Evolutionary conservation across 2,797 vertebrate species (phyloP), one percentile per base, ranked within the genome.

Genomic region (Neopelma chrysocephalum): DNA sequence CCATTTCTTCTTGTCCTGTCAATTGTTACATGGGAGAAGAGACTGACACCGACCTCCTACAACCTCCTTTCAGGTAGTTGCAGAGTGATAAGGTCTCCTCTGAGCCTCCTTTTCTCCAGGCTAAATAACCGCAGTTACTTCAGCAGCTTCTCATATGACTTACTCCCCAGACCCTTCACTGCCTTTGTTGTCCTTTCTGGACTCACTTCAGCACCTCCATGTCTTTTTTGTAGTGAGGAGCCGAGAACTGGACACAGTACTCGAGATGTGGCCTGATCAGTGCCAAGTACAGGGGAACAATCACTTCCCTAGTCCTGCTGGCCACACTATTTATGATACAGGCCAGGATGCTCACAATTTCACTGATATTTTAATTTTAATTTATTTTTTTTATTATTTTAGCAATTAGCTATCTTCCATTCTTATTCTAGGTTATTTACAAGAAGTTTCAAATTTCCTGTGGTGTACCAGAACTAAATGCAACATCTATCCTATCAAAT

Each of bases 381-480:
- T 93, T 88, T 51, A 31, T 11, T 54, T 90, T 38, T 73, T 32
- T 65, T 69, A 31, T 61, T 58, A 10, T 58, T 93, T 70, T 85
- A 89, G 17, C 87, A 40, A 45, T 91, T 94, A 61, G 43, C 38
- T 90, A 18, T 85, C 19, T 96, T 68, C 60, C 47, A 11, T 64
- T 96, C 68, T 94, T 71, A 69, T 96, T 94, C 70, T 90, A 99
- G 99, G 99, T 99, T 83, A 98, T 99, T 98, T 99, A 99, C 95
- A 99, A 99, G 97, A 99, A 98, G 97, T 99, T 99, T 98, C 98
- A 98, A 94, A 98, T 99, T 68, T 8, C 96, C 12, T 99, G 99
- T 90, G 95, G 95, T 29, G 69, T 50, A 73, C 1, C 27, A 65
- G 92, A 64, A 25, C 77, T 94, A 82, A 98, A 98, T 96, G 58